Base-by-base conservation (phyloP, 2,888 invertebrate species). In the Pimpla rufipes region DNA sequence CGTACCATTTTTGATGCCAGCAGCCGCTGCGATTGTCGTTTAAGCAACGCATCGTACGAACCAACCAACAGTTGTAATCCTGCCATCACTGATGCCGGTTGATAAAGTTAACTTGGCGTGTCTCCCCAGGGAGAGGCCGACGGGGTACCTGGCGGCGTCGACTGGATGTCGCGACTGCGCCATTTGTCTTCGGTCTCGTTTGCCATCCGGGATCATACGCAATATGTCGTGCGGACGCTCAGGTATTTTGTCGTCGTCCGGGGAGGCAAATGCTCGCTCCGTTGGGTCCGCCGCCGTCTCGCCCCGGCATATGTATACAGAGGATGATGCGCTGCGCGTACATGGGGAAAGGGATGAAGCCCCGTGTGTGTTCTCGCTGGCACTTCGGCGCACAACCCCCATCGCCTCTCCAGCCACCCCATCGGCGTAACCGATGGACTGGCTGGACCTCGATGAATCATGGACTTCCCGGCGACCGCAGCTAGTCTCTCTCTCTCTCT, bases 341-440 rank as follows among this genome's bases (percentile, higher is more conserved):
- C 7, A 21, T 42, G 13, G 35, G n/a, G 37, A 67, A 66, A 67
- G 71, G 42, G 78, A 64, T 45, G 21, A 52, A 50, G 37, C 40
- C 23, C 16, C 40, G 35, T n/a, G 6, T 47, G 45, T 37, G 21
- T 37, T 50, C 47, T 18, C 57, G 45, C 37, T 23, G 45, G 50
- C 29, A 16, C 45, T 66, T 21, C 21, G 50, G 18, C 6, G 18
- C 57, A 45, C 35, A 57, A n/a, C 35, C 52, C 78, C 74, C 45
- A 50, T 74, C 59, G 80, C 52, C 52, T 81, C 45, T 62, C 45
- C 57, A 83, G 87, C 85, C 80, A 86, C 87, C 67, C 84, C 87
- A 83, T 88, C 81, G 87, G 86, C 85, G 87, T 90, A 89, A 90
- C 88, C 87, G 87, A 88, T 90, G 88, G 88, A 87, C 88, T 82